These are phyloP conservation scores for Pleuronectes platessa DNA, from an alignment of 2,113 vertebrate species.

Conservation along the genomic window DNA sequence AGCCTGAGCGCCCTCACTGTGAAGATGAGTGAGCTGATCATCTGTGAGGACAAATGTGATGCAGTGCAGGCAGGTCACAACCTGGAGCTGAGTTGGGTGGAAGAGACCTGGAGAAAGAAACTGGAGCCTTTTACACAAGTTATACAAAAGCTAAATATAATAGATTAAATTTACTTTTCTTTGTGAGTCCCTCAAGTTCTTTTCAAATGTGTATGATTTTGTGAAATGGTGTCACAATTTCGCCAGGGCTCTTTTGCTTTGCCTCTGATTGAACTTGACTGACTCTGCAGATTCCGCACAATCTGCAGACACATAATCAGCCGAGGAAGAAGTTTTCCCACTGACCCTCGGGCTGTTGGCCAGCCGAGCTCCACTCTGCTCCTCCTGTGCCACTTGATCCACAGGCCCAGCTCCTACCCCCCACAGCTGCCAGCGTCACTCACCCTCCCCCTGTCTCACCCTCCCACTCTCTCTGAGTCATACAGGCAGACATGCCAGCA, in stretches of 20 bases:
- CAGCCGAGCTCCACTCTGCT: constrained; percentile 30
- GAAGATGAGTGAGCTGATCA: no score
- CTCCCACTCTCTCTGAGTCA: constrained; percentile 34
- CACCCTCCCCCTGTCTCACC: constrained; percentile 33
- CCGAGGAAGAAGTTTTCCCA: constrained; percentile 20
- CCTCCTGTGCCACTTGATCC: constrained; percentile 71
- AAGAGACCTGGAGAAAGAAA: no score
- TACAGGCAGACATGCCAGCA: constrained; percentile 18
- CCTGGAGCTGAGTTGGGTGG: no score
- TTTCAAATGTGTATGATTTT: no score
- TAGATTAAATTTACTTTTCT: no score
- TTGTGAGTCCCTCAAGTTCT: no score
- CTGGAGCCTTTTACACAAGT: no score
- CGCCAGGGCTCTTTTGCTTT: background rate
- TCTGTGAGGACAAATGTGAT: no score
- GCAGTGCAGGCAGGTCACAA: no score
- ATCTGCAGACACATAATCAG: constrained; percentile 53
- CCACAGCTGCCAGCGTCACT: constrained; percentile 74
- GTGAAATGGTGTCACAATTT: no score
- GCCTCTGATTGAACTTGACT: constrained; percentile 7
- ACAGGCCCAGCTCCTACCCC: constrained; percentile 37
- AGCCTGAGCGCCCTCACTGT: no score
- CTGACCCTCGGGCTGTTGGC: constrained; percentile 38
- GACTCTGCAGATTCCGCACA: constrained; percentile 42
- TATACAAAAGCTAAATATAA: no score